Base-by-base conservation (phyloP, 1,140 invertebrate genomes). In the Saccostrea glomerata region DNA sequence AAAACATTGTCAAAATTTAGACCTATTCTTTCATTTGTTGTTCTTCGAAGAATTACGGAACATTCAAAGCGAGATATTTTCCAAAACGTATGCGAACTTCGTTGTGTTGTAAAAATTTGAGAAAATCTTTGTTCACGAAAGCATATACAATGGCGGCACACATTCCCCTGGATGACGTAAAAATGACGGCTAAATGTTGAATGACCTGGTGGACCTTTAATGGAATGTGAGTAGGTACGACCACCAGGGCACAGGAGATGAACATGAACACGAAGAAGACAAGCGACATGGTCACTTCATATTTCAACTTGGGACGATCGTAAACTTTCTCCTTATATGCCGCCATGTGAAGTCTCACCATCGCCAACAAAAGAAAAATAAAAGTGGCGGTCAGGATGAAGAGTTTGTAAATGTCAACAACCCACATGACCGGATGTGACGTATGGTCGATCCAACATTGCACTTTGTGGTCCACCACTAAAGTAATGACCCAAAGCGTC, bases 361-460 rank as follows among this genome's bases (percentile, higher is more conserved):
- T 23, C 0, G 86, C 77, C 36, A 89, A 7, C 23, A 60, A 9
- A 0, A 89, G 86, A 17, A 89, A 66, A 12, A 85, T 20, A 5
- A 87, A 12, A 0, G 77, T 85, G 15, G 84, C 25, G 0, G 82
- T 36, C 9, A 89, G 66, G 47, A 77, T 84, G 9, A 87, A 66
- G 7, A 89, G 30, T 73, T 87, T 87, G 11, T 86, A 86, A 20
- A 87, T 73, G 40, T 89, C 83, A 25, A 89, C 70, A 20, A 89
- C 87, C 89, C 89, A 89, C 60, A 89, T 87, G 4, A 86, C 58
- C 0, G 86, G 70, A 56, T 85, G 70, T 77, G 84, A 63, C 17
- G 86, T 73, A 17, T 89, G 84, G 47, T 86, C 84, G 7, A 73
- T 84, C 89, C 89, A 89, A 40, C 86, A 87, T 58, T 63, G 87